A percentile compares a stretch with the other conserved stretches of the same genome.
These are phyloP conservation scores for Onychomys leucogaster DNA, from an alignment of 2,797 vertebrate genomes.

Conservation along the genomic window DNA sequence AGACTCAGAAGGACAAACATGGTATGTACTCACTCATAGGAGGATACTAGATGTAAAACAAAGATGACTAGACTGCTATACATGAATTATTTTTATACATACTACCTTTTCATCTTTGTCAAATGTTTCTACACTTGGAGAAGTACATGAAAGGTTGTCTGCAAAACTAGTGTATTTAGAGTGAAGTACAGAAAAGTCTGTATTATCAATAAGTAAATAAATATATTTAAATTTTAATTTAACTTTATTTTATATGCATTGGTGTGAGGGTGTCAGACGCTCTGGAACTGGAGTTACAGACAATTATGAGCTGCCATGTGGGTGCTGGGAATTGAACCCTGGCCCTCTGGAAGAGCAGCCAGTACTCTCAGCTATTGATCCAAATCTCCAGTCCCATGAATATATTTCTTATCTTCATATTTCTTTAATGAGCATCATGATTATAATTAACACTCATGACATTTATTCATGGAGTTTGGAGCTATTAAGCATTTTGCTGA, in stretches of 20 bases:
- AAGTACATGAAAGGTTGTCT: conserved; percentile 25
- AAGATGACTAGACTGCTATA: no score
- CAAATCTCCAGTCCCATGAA: background rate
- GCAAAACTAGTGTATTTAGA: conserved; percentile 72
- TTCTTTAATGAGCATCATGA: background rate
- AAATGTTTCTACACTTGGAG: conserved; percentile 59
- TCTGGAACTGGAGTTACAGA: no score
- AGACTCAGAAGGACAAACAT: no score
- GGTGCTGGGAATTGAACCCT: no score
- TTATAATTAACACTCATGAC: background rate
- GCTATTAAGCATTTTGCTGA: conserved; percentile 70
- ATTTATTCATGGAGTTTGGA: conserved; percentile 76
- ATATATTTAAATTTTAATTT: no score
- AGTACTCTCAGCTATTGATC: no score
- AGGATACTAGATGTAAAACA: no score
- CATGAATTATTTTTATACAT: conserved; percentile 56
- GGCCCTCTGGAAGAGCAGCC: no score
- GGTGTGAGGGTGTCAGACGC: no score
- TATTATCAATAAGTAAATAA: background rate
- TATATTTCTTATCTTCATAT: conserved; percentile 29
- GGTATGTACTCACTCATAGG: no score
- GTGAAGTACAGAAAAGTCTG: conserved; percentile 54
- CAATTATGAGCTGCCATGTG: no score
- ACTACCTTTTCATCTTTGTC: conserved; percentile 3
- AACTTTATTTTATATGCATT: no score